These are phyloP conservation scores for Cataglyphis livida DNA, from an alignment of 2,888 invertebrate genomes.

Conservation along the genomic window DNA sequence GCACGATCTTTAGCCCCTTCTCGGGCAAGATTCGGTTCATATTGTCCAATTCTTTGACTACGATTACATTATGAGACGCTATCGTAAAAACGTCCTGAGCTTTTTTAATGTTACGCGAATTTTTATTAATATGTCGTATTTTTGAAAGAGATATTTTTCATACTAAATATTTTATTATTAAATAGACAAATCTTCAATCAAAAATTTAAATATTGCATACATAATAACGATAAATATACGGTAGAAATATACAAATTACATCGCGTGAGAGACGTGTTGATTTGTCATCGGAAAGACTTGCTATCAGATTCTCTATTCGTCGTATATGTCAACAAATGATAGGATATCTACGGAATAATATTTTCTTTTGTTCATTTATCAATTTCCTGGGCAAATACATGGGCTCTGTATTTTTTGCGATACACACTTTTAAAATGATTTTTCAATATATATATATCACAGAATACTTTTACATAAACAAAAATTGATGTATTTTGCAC, in stretches of 20 bases:
- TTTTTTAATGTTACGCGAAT: not conserved
- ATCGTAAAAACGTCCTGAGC: constrained; percentile 17
- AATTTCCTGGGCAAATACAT: not conserved
- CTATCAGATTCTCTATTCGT: not conserved
- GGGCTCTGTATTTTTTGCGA: constrained; percentile 18
- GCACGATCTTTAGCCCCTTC: constrained; percentile 26
- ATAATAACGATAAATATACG: not conserved
- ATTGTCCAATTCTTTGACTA: constrained; percentile 26
- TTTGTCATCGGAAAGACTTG: not conserved
- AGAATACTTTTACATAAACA: not conserved
- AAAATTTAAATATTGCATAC: not conserved
- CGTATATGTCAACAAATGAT: not conserved
- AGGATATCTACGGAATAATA: not conserved
- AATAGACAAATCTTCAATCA: not conserved
- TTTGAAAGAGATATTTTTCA: not conserved
- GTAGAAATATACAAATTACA: not conserved
- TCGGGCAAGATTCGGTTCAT: constrained; percentile 2
- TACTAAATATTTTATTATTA: not conserved
- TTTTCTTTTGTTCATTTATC: constrained; percentile 35
- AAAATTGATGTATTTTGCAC: constrained; percentile 26
- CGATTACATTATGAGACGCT: not conserved
- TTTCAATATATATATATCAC: not conserved
- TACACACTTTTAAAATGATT: not conserved
- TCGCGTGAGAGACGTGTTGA: not conserved
- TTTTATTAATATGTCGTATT: not conserved